A percentile compares a stretch with the other conserved stretches of the same genome.
Evolutionary conservation across 2,797 vertebrate genomes (phyloP).

Genomic region (Loris lydekkerianus): DNA sequence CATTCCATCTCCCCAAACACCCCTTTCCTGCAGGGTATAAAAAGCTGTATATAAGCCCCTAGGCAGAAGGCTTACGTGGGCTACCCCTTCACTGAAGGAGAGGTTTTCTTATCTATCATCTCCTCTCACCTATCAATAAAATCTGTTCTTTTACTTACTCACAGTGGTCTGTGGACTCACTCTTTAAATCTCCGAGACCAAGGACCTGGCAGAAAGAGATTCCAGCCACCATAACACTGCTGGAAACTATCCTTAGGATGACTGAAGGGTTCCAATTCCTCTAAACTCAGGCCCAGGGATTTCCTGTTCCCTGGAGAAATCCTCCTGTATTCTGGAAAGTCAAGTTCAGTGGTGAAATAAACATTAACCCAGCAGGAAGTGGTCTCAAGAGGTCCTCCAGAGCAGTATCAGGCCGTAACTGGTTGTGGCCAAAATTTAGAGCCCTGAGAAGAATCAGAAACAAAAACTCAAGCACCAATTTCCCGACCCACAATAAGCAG

Average conservation of each 20-base stretch:
- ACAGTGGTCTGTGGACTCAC: too few species aligned
- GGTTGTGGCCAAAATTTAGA: not conserved
- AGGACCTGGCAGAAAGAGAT: too few species aligned
- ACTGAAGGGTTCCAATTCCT: not conserved
- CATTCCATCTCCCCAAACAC: too few species aligned
- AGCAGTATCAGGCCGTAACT: not conserved
- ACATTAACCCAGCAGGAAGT: not conserved
- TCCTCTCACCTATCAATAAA: too few species aligned
- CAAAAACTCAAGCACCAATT: not conserved
- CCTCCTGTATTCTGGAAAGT: not conserved
- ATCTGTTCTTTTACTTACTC: too few species aligned
- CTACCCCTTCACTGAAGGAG: too few species aligned
- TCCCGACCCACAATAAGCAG: not conserved
- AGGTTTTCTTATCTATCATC: too few species aligned
- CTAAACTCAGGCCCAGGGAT: not conserved
- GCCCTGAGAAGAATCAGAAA: not conserved
- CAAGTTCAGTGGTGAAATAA: not conserved
- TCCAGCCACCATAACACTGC: not conserved
- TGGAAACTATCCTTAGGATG: not conserved
- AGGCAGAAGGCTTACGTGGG: too few species aligned
- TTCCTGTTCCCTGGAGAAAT: not conserved
- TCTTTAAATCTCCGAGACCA: too few species aligned
- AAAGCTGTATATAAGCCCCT: too few species aligned
- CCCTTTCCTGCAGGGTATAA: too few species aligned
- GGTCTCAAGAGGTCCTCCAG: not conserved